Conservation (phyloP, 2,113 vertebrate genomes). For the Takifugu bimaculatus region DNA sequence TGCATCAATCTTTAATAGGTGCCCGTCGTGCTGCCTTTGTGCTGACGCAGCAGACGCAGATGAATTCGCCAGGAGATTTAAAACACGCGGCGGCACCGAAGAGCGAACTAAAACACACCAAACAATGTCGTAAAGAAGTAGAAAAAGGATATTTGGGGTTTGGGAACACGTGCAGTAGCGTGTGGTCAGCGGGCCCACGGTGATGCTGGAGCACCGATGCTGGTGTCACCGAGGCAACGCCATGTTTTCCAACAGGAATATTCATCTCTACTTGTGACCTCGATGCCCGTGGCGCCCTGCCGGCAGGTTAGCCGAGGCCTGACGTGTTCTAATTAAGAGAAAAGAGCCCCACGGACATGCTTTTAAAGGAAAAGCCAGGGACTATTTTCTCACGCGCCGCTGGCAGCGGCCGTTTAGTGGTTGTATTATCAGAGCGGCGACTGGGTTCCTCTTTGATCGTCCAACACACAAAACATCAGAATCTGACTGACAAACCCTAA, state of each 20-base stretch:
- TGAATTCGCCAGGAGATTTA: background rate
- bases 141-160: too few species aligned
- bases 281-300: conserved; percentile 14
- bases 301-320: background rate
- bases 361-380: background rate
- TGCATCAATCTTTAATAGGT: conserved; percentile 47
- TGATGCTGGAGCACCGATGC: background rate
- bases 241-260: background rate
- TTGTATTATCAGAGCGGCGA: too few species aligned
- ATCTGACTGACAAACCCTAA: too few species aligned
- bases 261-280: conserved; percentile 35
- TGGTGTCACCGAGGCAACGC: conserved; percentile 1
- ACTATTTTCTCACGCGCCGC: background rate
- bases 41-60: conserved; percentile 14
- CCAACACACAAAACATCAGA: too few species aligned
- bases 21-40: conserved; percentile 28
- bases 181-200: background rate
- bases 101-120: background rate
- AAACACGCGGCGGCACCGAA: background rate
- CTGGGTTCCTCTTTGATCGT: too few species aligned
- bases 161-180: too few species aligned
- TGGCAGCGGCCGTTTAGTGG: background rate
- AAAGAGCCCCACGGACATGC: conserved; percentile 9
- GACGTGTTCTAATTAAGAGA: conserved; percentile 31
- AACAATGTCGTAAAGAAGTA: background rate